These are phyloP conservation scores for Notodonta ziczac DNA, from an alignment of 2,888 invertebrate genomes.

Conservation along the genomic window DNA sequence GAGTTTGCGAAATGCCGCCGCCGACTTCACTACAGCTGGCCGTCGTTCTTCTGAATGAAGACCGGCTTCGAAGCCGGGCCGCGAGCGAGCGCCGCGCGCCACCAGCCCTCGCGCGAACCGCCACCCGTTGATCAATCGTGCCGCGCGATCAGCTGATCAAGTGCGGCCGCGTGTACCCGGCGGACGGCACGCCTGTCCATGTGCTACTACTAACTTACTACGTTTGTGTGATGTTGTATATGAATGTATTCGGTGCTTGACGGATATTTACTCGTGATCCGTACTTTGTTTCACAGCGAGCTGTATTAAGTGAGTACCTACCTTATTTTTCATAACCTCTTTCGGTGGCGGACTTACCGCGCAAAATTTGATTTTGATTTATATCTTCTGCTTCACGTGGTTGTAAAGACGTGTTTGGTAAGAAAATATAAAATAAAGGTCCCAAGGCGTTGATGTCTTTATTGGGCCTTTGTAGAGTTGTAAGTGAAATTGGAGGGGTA, in stretches of 20 bases:
- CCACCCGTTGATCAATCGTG: slow-evolving; percentile 35
- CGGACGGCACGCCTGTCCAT: slow-evolving; percentile 65
- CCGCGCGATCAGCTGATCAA: slow-evolving; percentile 70
- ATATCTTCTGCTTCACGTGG: slow-evolving; percentile 17
- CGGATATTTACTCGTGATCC: slow-evolving; percentile 53
- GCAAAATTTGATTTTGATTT: slow-evolving; percentile 27
- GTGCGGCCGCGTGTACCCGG: slow-evolving; percentile 56
- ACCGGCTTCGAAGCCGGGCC: slow-evolving; percentile 25
- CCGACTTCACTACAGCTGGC: slow-evolving; percentile 44
- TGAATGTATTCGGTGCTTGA: slow-evolving; percentile 71
- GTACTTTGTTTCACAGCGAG: slow-evolving; percentile 47
- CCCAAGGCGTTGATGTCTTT: not conserved
- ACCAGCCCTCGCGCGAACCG: slow-evolving; percentile 20
- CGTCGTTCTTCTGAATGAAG: slow-evolving; percentile 41
- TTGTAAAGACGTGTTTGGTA: not conserved
- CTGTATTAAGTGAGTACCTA: slow-evolving; percentile 57
- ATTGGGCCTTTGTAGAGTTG: not conserved
- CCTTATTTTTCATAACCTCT: not conserved
- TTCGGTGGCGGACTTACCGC: slow-evolving; percentile 10
- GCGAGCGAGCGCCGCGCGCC: slow-evolving; percentile 29
- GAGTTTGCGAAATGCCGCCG: slow-evolving; percentile 65
- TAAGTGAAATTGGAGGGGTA: not conserved
- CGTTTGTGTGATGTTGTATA: slow-evolving; percentile 69
- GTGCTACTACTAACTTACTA: slow-evolving; percentile 71
- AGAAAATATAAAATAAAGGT: not conserved